A percentile compares a stretch with the other conserved stretches of the same genome.
Conservation (phyloP, 2,113 vertebrate genomes). For the Sceloporus undulatus region DNA sequence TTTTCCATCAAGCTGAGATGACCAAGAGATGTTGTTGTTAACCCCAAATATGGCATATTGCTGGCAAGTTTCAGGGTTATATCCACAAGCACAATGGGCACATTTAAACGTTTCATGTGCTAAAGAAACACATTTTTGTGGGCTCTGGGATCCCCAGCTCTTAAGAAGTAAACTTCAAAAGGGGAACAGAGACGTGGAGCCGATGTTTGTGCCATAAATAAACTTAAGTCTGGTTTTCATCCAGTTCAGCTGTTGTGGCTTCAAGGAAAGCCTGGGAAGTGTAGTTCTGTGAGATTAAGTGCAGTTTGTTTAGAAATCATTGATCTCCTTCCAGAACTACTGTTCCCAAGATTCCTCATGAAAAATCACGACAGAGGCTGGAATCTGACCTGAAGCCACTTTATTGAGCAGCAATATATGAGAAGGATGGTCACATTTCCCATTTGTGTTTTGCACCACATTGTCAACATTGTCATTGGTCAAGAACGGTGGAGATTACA, state of each 20-base stretch:
- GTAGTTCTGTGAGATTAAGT: not conserved
- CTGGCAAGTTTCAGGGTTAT: not conserved
- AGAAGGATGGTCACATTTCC: not conserved
- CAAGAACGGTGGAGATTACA: not conserved
- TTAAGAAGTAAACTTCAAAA: not conserved
- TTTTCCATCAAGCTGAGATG: conserved; percentile 4
- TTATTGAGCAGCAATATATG: not conserved
- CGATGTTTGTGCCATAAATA: not conserved
- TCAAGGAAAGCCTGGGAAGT: not conserved
- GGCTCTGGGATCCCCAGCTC: not conserved
- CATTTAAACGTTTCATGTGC: not conserved
- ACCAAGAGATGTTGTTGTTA: conserved; percentile 5
- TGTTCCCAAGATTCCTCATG: not conserved
- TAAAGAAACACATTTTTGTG: not conserved
- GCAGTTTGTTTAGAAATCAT: not conserved
- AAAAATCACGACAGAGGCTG: not conserved
- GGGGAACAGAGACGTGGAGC: not conserved
- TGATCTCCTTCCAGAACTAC: not conserved
- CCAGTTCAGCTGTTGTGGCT: conserved; percentile 3
- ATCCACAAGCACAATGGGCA: not conserved
- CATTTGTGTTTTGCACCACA: too few relatives aligned
- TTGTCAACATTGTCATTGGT: too few relatives aligned
- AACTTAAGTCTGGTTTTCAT: not conserved
- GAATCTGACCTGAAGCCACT: not conserved
- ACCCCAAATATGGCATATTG: not conserved